Conservation (phyloP, 2,888 invertebrate genomes). For the Caenorhabditis angaria region DNA sequence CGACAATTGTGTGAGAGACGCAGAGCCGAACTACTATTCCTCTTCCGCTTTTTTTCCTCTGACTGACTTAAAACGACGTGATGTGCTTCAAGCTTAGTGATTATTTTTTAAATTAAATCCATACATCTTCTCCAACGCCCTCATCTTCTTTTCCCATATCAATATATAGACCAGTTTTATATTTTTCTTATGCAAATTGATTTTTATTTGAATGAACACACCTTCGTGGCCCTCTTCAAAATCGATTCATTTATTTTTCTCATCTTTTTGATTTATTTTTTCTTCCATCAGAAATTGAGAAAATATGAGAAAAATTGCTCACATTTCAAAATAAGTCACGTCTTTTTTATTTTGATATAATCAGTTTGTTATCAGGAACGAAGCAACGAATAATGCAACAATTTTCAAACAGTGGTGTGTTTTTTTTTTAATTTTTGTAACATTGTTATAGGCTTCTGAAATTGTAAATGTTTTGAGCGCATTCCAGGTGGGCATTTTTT, state of each 20-base stretch:
- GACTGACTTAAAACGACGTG: neutral
- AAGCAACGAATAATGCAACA: neutral
- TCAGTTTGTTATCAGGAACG: neutral
- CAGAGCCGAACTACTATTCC: conserved; percentile 1
- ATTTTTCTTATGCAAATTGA: neutral
- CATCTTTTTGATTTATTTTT: too few relatives aligned
- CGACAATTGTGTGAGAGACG: neutral
- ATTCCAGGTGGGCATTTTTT: too few relatives aligned
- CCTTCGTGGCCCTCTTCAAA: neutral
- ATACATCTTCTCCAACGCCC: neutral
- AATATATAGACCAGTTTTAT: too few relatives aligned
- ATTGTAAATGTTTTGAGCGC: too few relatives aligned
- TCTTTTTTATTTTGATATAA: neutral
- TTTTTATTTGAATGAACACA: neutral
- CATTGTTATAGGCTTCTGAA: too few relatives aligned
- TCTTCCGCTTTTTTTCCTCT: neutral
- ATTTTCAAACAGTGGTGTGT: neutral
- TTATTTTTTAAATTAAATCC: neutral
- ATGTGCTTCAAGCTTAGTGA: neutral
- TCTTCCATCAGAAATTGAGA: neutral
- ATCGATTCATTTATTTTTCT: neutral
- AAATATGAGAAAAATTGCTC: too few relatives aligned
- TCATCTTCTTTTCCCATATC: neutral
- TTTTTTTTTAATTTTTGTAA: neutral
- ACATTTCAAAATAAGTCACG: neutral